Base-by-base conservation (phyloP, 2,797 vertebrate species). In the Oreochromis grahami region DNA sequence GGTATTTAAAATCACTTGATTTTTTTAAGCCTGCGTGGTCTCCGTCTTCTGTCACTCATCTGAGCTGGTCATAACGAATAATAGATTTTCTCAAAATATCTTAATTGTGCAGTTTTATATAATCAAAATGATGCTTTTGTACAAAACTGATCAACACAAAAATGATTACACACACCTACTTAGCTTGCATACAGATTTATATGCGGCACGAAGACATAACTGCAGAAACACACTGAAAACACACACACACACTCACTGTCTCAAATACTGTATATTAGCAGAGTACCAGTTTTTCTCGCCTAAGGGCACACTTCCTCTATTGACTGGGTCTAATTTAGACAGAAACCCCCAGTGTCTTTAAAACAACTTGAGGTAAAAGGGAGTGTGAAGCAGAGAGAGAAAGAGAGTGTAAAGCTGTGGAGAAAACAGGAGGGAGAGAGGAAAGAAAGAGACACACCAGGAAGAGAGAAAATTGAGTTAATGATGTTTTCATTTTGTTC, bases 291-390 rank as follows among this genome's bases (percentile, higher is more conserved):
- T 83, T 76, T 60, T 77, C 77, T 86, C 26, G 76, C 89, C 90
- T 85, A n/a, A 41, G 81, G 88, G 77, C 84, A 65, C 76, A 58
- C 76, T 79, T 72, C 80, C 74, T 76, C 74, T 92, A 90, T 92
- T 92, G 92, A 94, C 86, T 90, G 84, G 41, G 79, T 92, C 86
- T 88, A 87, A 90, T 92, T 90, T 91, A 86, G 85, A 93, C 60
- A 85, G 72, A 89, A 90, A 83, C 87, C 84, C 56, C 87, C 24
- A 78, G 68, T 85, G 91, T 92, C 78, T 85, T 86, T 86, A 84
- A 90, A 90, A 90, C 86, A 85, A 93, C 82, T 80, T 45, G 79
- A 87, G 82, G 91, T 87, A 81, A 87, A 84, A 89, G 32, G 68
- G 58, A 86, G 68, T 56, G 83, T 76, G 50, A 88, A 65, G 80